Evolutionary conservation across 2,113 vertebrate genomes (phyloP), one percentile per base, ranked within the genome.

Genomic region (Enhydra lutris): DNA sequence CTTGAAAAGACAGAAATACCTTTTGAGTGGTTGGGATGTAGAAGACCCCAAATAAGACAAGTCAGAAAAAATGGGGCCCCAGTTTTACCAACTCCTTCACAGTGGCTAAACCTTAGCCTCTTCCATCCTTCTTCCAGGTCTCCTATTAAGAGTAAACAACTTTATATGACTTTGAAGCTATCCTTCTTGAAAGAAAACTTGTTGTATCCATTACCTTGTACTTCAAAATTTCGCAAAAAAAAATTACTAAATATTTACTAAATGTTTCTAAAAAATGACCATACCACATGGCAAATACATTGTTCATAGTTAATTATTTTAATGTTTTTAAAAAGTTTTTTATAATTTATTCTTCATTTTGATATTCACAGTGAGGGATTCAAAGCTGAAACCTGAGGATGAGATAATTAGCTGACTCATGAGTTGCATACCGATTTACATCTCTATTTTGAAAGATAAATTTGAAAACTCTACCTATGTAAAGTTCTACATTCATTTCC

Each of bases 311-410:
- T 69, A 87, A 93, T 73, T 76, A 42, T 74, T 93, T 65, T 61
- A 39, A 50, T 57, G 47, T 74, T 83, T 73, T 34, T 7, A 20
- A 34, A 42, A 63, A 52, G 26, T 89, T 78, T 50, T 83, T 31
- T 67, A 87, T 92, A 80, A 7, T 50, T 91, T 21, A 61, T 50
- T 85, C n/a, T 84, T 90, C 47, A 95, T 89, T 86, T 92, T 93
- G 29, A 92, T 59, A 85, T 93, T 65, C 24, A 59, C 3, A 42
- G 81, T 76, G 90, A 84, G n/a, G 10, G 8, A 74, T 55, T 86
- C 7, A 71, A 93, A 29, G 20, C 34, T 89, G 39, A 92, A 76
- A 69, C 6, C 0, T 36, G 55, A 39, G 2, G 59, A 91, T 6
- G 45, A 50, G 29, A 55, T 50, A 83, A 61, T 74, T 92, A 61